These are phyloP conservation scores for Scaptomyza cyrtandrae DNA, from an alignment of 2,888 invertebrate species.

Conservation along the genomic window DNA sequence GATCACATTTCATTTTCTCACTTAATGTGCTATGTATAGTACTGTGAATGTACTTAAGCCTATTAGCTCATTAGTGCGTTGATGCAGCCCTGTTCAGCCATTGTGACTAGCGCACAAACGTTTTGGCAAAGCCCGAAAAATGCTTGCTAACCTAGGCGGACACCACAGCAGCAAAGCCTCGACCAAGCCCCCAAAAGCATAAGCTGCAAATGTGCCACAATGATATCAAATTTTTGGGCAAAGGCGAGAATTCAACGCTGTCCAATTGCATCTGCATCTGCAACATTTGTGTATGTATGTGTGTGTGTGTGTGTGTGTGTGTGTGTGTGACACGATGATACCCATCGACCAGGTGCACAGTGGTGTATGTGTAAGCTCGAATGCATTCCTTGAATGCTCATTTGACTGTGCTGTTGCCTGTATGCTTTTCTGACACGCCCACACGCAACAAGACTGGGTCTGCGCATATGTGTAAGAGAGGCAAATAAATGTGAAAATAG, in stretches of 20 bases:
- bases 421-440: slow-evolving; percentile 13
- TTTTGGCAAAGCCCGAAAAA: not conserved
- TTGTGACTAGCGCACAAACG: slow-evolving; percentile 1
- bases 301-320: slow-evolving; percentile 9
- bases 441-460: slow-evolving; percentile 1
- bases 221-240: slow-evolving; percentile 62
- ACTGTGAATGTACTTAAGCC: slow-evolving; percentile 1
- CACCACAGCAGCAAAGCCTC: not conserved
- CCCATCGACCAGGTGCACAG: slow-evolving; percentile 32
- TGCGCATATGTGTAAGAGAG: slow-evolving; percentile 2
- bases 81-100: slow-evolving; percentile 25
- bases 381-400: slow-evolving; percentile 75
- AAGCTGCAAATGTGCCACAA: slow-evolving; percentile 67
- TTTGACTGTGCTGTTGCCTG: slow-evolving; percentile 49
- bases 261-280: slow-evolving; percentile 26
- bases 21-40: not conserved
- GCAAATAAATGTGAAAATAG: not conserved
- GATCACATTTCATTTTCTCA: not conserved
- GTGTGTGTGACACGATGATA: slow-evolving; percentile 8
- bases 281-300: not conserved
- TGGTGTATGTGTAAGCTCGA: slow-evolving; percentile 41
- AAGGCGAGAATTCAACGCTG: slow-evolving; percentile 10
- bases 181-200: slow-evolving; percentile 20
- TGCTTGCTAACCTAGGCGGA: not conserved
- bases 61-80: slow-evolving; percentile 18